These are phyloP conservation scores for Microtus montanus DNA, from an alignment of 2,113 vertebrate genomes.

Conservation along the genomic window DNA sequence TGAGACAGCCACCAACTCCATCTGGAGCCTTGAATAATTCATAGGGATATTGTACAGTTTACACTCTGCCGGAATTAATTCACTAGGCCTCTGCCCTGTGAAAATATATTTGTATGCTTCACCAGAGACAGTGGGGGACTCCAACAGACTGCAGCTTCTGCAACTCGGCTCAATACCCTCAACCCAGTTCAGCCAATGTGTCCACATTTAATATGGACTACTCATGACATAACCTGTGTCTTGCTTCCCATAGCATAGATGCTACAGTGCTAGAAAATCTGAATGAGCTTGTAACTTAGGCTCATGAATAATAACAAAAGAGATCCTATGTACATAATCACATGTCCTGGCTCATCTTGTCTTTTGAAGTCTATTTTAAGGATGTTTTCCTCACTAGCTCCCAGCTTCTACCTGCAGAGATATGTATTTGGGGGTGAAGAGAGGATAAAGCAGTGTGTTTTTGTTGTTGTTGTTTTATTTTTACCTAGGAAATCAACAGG, in stretches of 20 bases:
- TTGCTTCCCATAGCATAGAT: background rate
- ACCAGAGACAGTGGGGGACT: background rate
- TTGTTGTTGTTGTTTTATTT: background rate
- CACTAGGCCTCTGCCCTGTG: background rate
- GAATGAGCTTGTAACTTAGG: conserved; percentile 9
- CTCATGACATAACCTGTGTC: background rate
- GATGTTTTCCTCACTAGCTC: background rate
- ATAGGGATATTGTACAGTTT: background rate
- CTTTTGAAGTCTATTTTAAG: background rate
- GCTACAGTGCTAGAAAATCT: background rate
- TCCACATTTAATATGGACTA: background rate
- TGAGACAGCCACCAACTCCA: background rate
- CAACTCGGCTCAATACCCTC: background rate
- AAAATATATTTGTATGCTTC: background rate
- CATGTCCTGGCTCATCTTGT: background rate
- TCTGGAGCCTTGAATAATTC: background rate
- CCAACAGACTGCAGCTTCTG: background rate
- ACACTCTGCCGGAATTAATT: background rate
- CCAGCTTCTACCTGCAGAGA: background rate
- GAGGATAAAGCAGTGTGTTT: background rate
- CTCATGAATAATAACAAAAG: conserved; percentile 10
- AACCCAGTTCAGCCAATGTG: background rate
- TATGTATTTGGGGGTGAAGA: background rate
- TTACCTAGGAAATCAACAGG: too few species aligned
- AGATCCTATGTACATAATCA: background rate